Conservation (phyloP, 2,113 vertebrate genomes). For the Montifringilla adamsi region DNA sequence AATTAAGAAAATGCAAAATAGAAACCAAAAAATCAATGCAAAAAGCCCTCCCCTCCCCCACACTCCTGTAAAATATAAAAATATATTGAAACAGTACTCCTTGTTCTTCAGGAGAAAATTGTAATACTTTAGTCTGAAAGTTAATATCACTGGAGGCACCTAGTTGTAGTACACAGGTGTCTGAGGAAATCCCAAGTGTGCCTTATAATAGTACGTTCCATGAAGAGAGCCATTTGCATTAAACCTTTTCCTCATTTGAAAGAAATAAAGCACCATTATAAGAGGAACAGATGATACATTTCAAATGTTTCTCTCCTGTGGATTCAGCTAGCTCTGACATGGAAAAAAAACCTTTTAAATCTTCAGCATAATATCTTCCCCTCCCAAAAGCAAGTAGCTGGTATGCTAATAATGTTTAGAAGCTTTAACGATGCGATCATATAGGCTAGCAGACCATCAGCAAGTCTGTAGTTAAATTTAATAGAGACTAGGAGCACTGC, state of each 20-base stretch:
- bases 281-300: neutral
- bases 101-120: neutral
- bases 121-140: neutral
- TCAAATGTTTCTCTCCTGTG: neutral
- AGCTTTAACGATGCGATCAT: neutral
- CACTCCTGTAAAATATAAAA: neutral
- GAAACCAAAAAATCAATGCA: neutral
- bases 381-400: neutral
- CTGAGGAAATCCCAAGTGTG: neutral
- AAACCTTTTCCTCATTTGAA: slow-evolving; percentile 19
- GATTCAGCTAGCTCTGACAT: neutral
- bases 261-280: slow-evolving; percentile 13
- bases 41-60: rapidly evolving
- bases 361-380: neutral
- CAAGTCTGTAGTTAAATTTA: neutral
- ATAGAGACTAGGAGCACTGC: neutral
- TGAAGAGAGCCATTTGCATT: slow-evolving; percentile 13
- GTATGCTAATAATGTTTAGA: neutral
- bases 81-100: neutral
- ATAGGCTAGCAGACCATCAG: neutral
- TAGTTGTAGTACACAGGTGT: neutral
- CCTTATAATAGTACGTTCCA: neutral
- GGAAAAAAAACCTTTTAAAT: neutral
- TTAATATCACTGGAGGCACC: neutral
- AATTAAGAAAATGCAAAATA: neutral